A percentile compares a stretch with the other conserved stretches of the same genome.
Conservation (phyloP, 2,113 vertebrate species). For the Cavia aperea region DNA sequence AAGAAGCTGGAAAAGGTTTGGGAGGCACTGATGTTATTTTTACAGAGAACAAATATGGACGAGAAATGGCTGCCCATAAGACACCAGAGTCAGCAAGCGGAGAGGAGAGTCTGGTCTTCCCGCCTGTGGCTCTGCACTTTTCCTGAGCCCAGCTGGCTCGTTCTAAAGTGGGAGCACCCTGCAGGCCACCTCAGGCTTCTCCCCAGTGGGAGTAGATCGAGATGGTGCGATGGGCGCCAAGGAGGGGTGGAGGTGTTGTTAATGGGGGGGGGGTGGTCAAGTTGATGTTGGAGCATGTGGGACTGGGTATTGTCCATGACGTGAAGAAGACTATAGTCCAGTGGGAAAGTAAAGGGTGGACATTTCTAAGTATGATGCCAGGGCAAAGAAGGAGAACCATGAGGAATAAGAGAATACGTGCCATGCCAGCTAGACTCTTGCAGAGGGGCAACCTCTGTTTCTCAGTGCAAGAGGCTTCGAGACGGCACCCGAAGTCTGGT, state of each 20-base stretch:
- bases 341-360: background rate
- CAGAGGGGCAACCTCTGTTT: background rate
- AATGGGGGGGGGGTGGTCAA: background rate
- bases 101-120: background rate
- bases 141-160: background rate
- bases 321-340: background rate
- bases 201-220: background rate
- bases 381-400: background rate
- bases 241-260: background rate
- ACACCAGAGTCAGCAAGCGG: background rate
- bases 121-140: background rate
- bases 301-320: background rate
- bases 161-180: accelerated
- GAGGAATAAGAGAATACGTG: background rate
- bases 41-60: background rate
- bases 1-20: background rate
- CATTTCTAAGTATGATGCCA: background rate
- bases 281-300: background rate
- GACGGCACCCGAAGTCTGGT: background rate
- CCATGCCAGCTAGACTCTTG: accelerated
- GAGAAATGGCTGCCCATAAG: background rate
- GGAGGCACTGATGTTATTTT: background rate
- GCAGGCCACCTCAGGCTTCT: background rate
- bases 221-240: accelerated
- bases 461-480: background rate